A percentile compares a stretch with the other conserved stretches of the same genome.
Evolutionary conservation across 2,797 vertebrate genomes (phyloP).

Genomic region (Pogoniulus pusillus): DNA sequence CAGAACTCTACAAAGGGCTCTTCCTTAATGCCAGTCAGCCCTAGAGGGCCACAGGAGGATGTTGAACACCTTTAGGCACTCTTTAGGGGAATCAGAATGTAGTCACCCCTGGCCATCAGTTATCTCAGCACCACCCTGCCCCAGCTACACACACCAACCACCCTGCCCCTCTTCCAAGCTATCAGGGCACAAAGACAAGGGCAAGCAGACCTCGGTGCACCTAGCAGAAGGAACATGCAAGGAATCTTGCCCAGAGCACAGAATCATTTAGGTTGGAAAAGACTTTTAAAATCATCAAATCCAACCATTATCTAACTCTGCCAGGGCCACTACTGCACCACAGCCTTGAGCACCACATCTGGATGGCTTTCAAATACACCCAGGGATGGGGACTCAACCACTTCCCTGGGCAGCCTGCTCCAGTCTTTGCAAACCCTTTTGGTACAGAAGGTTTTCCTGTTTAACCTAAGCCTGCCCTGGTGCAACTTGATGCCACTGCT

Average conservation of each 20-base stretch:
- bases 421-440: no score
- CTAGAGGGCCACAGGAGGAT: background rate
- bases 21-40: background rate
- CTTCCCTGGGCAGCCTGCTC: no score
- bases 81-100: background rate
- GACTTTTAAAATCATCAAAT: no score
- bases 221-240: background rate
- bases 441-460: no score
- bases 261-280: no score
- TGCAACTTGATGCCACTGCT: no score
- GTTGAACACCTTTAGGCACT: background rate
- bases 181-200: background rate
- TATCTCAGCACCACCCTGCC: background rate
- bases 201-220: background rate
- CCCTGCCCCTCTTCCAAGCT: background rate
- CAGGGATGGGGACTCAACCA: no score
- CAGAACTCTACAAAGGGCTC: background rate
- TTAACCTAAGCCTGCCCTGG: no score
- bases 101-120: background rate
- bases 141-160: background rate
- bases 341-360: no score
- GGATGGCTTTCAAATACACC: no score
- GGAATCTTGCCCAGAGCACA: fast-evolving
- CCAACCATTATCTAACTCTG: no score
- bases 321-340: no score